Base-by-base conservation (phyloP, 2,113 vertebrate genomes). In the Lepus europaeus region DNA sequence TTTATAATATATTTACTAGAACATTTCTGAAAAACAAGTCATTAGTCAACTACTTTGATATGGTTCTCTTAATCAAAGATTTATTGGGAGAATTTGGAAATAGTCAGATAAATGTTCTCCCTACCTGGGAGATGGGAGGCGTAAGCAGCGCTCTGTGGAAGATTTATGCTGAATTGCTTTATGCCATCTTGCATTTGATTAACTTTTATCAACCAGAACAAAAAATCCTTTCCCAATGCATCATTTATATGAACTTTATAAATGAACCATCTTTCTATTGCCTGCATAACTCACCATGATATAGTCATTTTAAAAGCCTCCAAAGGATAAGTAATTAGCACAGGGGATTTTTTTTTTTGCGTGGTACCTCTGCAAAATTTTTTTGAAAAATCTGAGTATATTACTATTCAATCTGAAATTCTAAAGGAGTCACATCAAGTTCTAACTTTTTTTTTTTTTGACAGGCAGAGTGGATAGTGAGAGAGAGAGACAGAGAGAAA, bases 1-100 rank as follows among this genome's bases (percentile, higher is more conserved):
- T 94, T 98, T 95, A 96, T 97, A 97, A 96, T 97, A 95, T 97
- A 97, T 97, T 98, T 98, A 97, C 77, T 85, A 66, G 23, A 79
- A 93, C 53, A 78, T 77, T 94, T 94, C 69, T 93, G 90, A 96
- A 94, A 91, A 96, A 94, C 66, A 72, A 93, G 90, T 76, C 59
- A 96, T 94, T 95, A 86, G 72, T 89, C 93, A 59, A 59, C 95
- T 93, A 95, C 97, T 95, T 95, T 72, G 95, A 63, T 74, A 84
- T 88, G 87, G 66, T 79, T 94, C 33, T 84, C 94, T 94, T 85
- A 96, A 91, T 93, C 83, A 96, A 97, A 94, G 91, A 77, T 92
- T 97, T 94, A 90, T 87, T 90, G 87, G 82, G 11, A 31, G 63
- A 78, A 49, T 78, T 96, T 94, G 95, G 66, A 96, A 97, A 96